These are phyloP conservation scores for Astreopora myriophthalma DNA, from an alignment of 64 coral and sea anemone species.

Conservation along the genomic window DNA sequence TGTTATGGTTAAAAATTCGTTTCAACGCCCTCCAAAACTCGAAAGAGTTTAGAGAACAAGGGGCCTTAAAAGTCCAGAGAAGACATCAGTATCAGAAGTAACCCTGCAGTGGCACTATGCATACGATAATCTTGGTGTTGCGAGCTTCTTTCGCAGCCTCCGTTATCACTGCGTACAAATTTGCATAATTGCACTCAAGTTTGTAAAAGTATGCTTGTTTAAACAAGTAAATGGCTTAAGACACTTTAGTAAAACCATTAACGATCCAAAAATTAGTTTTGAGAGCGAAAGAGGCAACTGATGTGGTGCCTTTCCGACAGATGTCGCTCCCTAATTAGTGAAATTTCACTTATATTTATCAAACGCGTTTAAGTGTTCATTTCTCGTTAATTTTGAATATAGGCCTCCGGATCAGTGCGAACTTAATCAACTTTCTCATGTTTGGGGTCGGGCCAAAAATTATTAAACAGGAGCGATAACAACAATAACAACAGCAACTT, in stretches of 20 bases:
- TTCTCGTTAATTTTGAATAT: not conserved
- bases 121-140: no score
- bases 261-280: slow-evolving; percentile 9
- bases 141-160: no score
- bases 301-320: not conserved
- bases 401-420: no score
- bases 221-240: not conserved
- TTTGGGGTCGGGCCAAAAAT: no score
- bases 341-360: not conserved
- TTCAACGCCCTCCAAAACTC: not conserved
- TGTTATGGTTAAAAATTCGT: not conserved
- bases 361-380: not conserved
- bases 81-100: no score
- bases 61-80: no score
- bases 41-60: no score
- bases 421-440: no score
- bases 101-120: no score
- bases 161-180: not conserved
- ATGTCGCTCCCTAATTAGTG: not conserved
- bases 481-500: no score
- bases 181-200: slow-evolving; percentile 43
- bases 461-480: no score
- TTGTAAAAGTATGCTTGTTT: not conserved
- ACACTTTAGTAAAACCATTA: not conserved
- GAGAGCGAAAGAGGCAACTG: not conserved